Evolutionary conservation across 2,888 invertebrate genomes (phyloP).

Genomic region (Tinea pellionella): DNA sequence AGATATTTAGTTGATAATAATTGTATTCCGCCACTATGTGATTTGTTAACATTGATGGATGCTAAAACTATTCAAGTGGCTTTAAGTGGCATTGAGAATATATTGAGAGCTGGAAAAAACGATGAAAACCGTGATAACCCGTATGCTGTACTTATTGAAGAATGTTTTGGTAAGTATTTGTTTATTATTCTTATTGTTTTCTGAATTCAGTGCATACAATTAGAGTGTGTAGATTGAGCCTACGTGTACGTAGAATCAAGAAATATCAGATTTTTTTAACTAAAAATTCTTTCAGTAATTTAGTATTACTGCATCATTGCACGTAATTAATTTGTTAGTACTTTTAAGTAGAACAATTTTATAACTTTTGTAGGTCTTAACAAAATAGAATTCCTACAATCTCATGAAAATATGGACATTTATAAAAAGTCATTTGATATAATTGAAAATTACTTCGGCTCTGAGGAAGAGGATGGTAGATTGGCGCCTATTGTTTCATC

Average conservation of each 20-base stretch:
- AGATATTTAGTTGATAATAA: constrained; percentile 80
- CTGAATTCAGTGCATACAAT: too few relatives aligned
- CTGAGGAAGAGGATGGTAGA: constrained; percentile 87
- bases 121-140: constrained; percentile 85
- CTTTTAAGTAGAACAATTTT: too few relatives aligned
- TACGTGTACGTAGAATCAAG: too few relatives aligned
- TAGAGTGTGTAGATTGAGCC: too few relatives aligned
- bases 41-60: constrained; percentile 92
- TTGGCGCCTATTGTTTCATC: constrained; percentile 85
- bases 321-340: too few relatives aligned
- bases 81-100: constrained; percentile 94
- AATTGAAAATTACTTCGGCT: constrained; percentile 94
- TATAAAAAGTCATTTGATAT: constrained; percentile 98
- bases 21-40: constrained; percentile 93
- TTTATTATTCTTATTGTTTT: too few relatives aligned
- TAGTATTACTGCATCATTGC: too few relatives aligned
- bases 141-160: constrained; percentile 91
- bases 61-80: constrained; percentile 96
- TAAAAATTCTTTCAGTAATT: too few relatives aligned
- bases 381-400: constrained; percentile 97
- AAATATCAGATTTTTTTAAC: too few relatives aligned
- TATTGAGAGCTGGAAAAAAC: constrained; percentile 90
- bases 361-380: constrained; percentile 78
- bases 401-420: constrained; percentile 96
- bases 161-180: constrained; percentile 84